Evolutionary conservation across 2,888 invertebrate genomes (phyloP).

Genomic region (Dynastes tityus): DNA sequence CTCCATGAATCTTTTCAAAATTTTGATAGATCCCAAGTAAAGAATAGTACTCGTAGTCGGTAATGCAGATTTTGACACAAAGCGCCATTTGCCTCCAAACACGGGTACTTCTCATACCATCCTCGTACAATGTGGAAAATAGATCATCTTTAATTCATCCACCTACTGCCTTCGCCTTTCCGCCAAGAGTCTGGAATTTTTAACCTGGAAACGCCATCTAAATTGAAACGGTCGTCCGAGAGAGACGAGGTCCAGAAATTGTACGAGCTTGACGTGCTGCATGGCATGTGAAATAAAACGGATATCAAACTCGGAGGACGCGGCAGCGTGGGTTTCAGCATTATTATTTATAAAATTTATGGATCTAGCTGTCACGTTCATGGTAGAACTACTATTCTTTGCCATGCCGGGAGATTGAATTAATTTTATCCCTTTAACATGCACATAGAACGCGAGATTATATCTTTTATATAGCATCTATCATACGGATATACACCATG

Average conservation of each 20-base stretch:
- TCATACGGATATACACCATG: no score
- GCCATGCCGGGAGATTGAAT: neutral
- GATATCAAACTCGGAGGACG: neutral
- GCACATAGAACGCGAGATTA: no score
- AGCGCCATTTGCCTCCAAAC: no score
- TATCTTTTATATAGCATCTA: no score
- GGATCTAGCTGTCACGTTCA: slow-evolving; percentile 12
- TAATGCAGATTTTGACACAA: no score
- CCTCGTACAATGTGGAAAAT: no score
- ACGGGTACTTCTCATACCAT: no score
- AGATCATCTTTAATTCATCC: no score
- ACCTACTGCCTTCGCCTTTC: neutral
- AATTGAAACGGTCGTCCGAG: slow-evolving; percentile 4
- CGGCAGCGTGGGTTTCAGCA: neutral
- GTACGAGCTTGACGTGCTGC: neutral
- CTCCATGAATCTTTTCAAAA: no score
- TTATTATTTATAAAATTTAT: slow-evolving; percentile 23
- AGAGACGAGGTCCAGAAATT: slow-evolving; percentile 16
- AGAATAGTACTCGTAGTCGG: no score
- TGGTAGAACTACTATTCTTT: neutral
- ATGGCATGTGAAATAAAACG: slow-evolving; percentile 16
- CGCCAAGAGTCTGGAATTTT: neutral
- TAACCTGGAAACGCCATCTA: slow-evolving; percentile 8
- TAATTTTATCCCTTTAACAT: neutral
- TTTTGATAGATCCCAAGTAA: no score